Base-by-base conservation (phyloP, 2,113 vertebrate genomes). In the Ageneiosus marmoratus region DNA sequence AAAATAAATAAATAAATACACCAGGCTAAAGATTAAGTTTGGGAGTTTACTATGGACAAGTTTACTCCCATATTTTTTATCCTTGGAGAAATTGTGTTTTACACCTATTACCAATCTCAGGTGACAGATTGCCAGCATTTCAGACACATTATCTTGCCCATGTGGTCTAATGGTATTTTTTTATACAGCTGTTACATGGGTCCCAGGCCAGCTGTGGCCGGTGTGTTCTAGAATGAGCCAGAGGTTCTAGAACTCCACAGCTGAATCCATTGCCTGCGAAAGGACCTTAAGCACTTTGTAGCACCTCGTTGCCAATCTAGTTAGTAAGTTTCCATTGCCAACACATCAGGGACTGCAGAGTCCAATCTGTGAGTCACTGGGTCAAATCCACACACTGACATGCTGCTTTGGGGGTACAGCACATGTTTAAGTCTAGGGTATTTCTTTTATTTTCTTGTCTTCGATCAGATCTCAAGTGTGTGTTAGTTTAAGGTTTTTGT, bases 281-380 rank as follows among this genome's bases (percentile, higher is more conserved):
- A 92, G 93, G 88, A 89, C 92, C 92, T 89, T 93, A 95, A 97
- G 97, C 97, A 98, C 97, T 99, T 98, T 99, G 96, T 95, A 94
- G 93, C 95, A 95, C 91, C 95, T 95, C 91, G 95, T 96, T 97
- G 96, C 96, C 96, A 96, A 97, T 92, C 92, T 91, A 92, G 90
- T 92, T 60, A 83, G 90, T 91, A 89, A 90, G 93, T 95, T 94
- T 94, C 90, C 91, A 91, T 96, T 95, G 95, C 95, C 95, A 96
- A 93, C 89, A 90, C 88, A 91, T 94, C 92, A 92, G 92, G 91
- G 89, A 83, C 27, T 27, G 55, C 58, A 27, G 81, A 73, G 34
- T 22, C 53, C 32, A 16, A 50, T 20, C 62, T 70, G 70, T 13
- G 1, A 83, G 16, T 77, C 77, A 53, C 60, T 13, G 41, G 29